Evolutionary conservation across 2,888 invertebrate species (phyloP).

Genomic region (Ophraella communa): DNA sequence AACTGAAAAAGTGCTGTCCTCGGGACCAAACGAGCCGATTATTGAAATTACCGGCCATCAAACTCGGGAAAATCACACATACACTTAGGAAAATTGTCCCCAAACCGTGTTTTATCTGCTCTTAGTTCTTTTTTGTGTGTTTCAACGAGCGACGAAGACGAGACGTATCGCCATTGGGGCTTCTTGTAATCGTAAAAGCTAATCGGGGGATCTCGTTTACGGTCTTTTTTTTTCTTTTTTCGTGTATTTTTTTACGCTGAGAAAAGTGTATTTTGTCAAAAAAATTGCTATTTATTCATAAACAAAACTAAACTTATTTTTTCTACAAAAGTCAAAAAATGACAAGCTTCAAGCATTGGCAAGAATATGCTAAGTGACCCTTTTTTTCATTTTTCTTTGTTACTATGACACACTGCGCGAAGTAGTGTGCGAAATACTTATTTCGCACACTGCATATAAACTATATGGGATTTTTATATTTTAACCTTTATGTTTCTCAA

Average conservation of each 20-base stretch:
- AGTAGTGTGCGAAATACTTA: too few species aligned
- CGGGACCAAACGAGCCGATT: conserved; percentile 45
- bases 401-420: too few species aligned
- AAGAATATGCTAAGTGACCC: too few species aligned
- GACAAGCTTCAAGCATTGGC: too few species aligned
- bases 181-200: conserved; percentile 20
- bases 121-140: conserved; percentile 18
- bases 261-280: too few species aligned
- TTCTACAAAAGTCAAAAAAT: too few species aligned
- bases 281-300: too few species aligned
- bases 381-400: too few species aligned
- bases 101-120: conserved; percentile 18
- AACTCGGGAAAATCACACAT: conserved; percentile 44
- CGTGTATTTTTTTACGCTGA: background rate
- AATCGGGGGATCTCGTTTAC: conserved; percentile 5
- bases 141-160: conserved; percentile 15
- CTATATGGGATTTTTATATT: too few species aligned
- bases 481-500: too few species aligned
- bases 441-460: too few species aligned
- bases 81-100: conserved; percentile 38
- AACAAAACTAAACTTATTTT: too few species aligned
- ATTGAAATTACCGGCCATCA: conserved; percentile 48
- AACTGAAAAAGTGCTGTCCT: conserved; percentile 42
- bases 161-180: conserved; percentile 1
- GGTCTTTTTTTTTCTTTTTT: background rate